Evolutionary conservation across 1,140 invertebrate genomes (phyloP).

Genomic region (Campoletis sonorensis): DNA sequence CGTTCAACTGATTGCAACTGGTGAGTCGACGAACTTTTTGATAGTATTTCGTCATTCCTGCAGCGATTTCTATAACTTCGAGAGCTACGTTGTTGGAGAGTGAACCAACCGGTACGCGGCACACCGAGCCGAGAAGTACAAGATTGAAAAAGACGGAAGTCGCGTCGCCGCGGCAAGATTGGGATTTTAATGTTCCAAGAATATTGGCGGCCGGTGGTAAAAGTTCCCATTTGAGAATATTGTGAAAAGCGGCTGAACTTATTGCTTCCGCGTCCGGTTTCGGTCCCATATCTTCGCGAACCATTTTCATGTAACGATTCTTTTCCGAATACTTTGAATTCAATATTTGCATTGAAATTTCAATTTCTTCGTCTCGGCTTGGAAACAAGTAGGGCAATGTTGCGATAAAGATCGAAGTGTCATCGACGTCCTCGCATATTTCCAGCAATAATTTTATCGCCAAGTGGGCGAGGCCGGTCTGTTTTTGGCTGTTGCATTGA

Average conservation of each 20-base stretch:
- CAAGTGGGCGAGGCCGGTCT: constrained; percentile 61
- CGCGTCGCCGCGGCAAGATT: constrained; percentile 62
- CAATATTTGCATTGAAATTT: constrained; percentile 75
- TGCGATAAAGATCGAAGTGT: constrained; percentile 72
- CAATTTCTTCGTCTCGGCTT: constrained; percentile 71
- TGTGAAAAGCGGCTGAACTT: constrained; percentile 67
- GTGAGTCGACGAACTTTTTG: constrained; percentile 57
- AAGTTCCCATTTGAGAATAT: constrained; percentile 66
- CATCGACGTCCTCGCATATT: constrained; percentile 63
- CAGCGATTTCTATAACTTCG: constrained; percentile 69
- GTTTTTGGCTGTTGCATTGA: constrained; percentile 61
- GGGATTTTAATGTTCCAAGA: constrained; percentile 64
- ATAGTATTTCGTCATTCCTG: constrained; percentile 66
- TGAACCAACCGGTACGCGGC: constrained; percentile 66
- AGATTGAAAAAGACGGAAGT: constrained; percentile 71
- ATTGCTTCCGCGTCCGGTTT: constrained; percentile 64
- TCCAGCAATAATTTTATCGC: constrained; percentile 70
- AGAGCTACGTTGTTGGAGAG: constrained; percentile 59
- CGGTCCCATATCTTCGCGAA: constrained; percentile 68
- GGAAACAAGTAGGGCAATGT: constrained; percentile 80
- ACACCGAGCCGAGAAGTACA: constrained; percentile 71
- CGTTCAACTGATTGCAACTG: constrained; percentile 67
- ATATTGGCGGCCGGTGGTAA: constrained; percentile 66
- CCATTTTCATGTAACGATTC: constrained; percentile 68
- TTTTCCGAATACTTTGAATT: constrained; percentile 74